Conservation (phyloP, 1,140 invertebrate species). For the Leptinotarsa texana region DNA sequence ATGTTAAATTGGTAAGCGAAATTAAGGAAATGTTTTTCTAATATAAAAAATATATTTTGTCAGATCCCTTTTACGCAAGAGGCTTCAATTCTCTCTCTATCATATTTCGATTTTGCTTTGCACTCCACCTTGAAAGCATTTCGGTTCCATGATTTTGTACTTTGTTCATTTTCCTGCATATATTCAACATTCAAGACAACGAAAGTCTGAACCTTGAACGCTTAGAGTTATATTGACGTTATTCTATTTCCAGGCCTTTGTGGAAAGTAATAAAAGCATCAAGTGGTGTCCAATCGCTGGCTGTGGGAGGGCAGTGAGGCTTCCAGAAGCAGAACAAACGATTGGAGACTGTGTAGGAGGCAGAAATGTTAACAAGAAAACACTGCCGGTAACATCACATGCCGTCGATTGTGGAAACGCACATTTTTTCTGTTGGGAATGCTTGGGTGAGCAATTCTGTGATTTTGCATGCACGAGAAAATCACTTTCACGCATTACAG, state of each 20-base stretch:
- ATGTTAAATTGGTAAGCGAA: no score
- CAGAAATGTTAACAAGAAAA: constrained; percentile 47
- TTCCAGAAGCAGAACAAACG: constrained; percentile 64
- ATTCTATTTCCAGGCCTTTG: constrained; percentile 64
- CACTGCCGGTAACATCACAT: constrained; percentile 60
- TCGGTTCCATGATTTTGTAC: no score
- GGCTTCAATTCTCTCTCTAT: no score
- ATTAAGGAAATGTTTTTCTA: no score
- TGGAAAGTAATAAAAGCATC: constrained; percentile 73
- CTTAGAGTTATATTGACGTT: not conserved
- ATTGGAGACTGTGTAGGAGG: constrained; percentile 27
- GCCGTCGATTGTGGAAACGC: constrained; percentile 76
- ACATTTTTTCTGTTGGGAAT: constrained; percentile 76
- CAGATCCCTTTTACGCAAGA: no score
- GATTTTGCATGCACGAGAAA: not conserved
- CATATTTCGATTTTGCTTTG: no score
- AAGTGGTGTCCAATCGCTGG: constrained; percentile 76
- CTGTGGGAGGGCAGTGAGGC: constrained; percentile 69
- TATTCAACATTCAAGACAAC: no score
- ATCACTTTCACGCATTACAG: no score
- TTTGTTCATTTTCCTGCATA: no score
- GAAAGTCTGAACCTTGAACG: no score
- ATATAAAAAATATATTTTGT: no score
- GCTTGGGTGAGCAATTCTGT: constrained; percentile 46
- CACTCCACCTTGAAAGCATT: no score